Conservation (phyloP, 1,140 invertebrate genomes). For the Drosophila lacertosa region DNA sequence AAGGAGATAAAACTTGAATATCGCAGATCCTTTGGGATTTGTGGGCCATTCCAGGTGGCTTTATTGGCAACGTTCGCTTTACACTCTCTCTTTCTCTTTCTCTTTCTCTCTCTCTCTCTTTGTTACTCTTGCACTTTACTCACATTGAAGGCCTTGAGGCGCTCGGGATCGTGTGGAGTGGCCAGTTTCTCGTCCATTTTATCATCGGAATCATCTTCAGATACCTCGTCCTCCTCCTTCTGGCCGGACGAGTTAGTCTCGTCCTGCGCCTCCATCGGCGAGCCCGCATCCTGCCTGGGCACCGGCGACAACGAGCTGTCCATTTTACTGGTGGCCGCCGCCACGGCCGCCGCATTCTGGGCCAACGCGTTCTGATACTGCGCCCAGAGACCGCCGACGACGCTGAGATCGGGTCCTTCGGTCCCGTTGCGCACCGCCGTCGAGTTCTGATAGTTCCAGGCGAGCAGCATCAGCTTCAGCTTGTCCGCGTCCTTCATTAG, state of each 20-base stretch:
- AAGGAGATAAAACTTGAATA: constrained; percentile 12
- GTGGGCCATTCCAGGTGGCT: constrained; percentile 24
- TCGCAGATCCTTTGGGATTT: neutral
- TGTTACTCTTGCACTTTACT: constrained; percentile 84
- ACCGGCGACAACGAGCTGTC: constrained; percentile 79
- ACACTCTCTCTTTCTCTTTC: constrained; percentile 52
- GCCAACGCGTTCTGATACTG: constrained; percentile 87
- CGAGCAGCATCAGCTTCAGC: constrained; percentile 92
- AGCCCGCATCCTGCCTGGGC: constrained; percentile 67
- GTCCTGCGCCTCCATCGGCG: constrained; percentile 90
- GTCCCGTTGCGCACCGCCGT: constrained; percentile 85
- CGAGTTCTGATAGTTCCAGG: constrained; percentile 92
- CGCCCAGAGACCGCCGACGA: constrained; percentile 90
- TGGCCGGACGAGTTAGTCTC: constrained; percentile 96
- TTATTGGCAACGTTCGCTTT: constrained; percentile 77
- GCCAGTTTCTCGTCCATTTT: constrained; percentile 90
- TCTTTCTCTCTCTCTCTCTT: constrained; percentile 26
- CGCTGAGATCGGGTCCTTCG: constrained; percentile 83
- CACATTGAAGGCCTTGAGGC: constrained; percentile 98
- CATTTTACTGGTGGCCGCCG: constrained; percentile 68
- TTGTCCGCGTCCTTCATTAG: constrained; percentile 92
- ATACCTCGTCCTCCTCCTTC: constrained; percentile 96
- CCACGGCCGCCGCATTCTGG: constrained; percentile 73
- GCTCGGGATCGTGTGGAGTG: constrained; percentile 96
- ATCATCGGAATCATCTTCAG: constrained; percentile 95